These are phyloP conservation scores for Hexactinellida sp. DNA, from an alignment of 37 sponge, comb jelly and placozoan genomes.

Conservation along the genomic window DNA sequence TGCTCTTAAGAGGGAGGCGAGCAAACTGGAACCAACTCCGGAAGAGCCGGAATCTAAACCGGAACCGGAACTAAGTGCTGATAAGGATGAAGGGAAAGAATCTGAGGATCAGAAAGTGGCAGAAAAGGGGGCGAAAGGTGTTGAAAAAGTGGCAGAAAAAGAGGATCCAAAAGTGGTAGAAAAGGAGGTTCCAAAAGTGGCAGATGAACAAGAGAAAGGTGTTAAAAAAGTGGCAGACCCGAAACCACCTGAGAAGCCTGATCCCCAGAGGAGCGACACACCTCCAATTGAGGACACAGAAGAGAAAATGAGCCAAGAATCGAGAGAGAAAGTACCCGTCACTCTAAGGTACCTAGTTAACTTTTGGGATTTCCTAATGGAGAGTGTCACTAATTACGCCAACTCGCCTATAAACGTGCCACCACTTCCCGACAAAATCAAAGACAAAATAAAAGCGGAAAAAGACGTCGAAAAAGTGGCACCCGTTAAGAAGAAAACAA, in stretches of 20 bases:
- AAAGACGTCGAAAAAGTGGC: conserved; percentile 7
- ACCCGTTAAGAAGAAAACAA: background rate
- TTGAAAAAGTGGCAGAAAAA: background rate
- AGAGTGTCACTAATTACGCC: background rate
- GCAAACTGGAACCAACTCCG: background rate
- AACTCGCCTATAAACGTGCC: background rate
- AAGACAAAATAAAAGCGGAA: background rate
- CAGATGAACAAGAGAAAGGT: background rate
- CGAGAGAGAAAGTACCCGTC: background rate
- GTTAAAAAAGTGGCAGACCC: background rate
- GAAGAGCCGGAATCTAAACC: background rate
- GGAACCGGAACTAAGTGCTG: background rate
- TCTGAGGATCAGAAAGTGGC: conserved; percentile 13
- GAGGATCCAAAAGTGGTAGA: background rate
- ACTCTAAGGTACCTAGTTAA: background rate
- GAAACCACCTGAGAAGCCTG: background rate
- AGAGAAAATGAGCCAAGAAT: background rate
- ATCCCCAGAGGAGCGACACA: background rate
- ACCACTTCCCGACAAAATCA: background rate
- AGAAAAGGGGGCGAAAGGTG: conserved; percentile 5
- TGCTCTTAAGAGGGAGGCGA: background rate
- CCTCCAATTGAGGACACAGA: background rate
- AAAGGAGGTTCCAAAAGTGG: background rate
- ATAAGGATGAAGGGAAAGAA: background rate
- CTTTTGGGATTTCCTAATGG: conserved; percentile 19